Conservation (phyloP, 2,888 invertebrate species). For the Chymomyza caudatula region DNA sequence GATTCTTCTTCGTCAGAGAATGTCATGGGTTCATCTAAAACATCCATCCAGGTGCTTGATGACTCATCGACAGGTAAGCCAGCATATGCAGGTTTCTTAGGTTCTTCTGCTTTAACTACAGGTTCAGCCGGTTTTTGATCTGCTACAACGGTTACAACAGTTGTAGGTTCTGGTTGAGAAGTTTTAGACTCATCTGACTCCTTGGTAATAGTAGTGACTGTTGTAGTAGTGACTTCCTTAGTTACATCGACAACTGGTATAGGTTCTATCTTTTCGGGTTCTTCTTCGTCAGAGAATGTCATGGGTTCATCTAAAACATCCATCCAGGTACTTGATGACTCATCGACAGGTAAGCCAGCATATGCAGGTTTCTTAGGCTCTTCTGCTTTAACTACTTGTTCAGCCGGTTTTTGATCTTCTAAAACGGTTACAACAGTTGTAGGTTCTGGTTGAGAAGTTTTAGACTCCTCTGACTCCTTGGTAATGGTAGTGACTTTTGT, state of each 20-base stretch:
- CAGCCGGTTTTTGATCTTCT: background rate
- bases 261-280: background rate
- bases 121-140: conserved; percentile 5
- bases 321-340: conserved; percentile 71
- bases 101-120: conserved; percentile 45
- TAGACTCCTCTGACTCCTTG: background rate
- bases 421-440: background rate
- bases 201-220: background rate
- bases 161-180: background rate
- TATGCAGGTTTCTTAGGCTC: conserved; percentile 51
- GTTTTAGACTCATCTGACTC: background rate
- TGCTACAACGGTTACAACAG: conserved; percentile 2
- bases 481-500: conserved; percentile 4
- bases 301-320: conserved; percentile 69
- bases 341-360: conserved; percentile 70
- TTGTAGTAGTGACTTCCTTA: background rate
- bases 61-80: conserved; percentile 64
- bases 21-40: conserved; percentile 67
- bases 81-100: conserved; percentile 45
- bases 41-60: conserved; percentile 63
- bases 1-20: conserved; percentile 51
- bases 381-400: background rate
- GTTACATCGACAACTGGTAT: background rate
- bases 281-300: conserved; percentile 52
- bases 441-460: background rate